These are phyloP conservation scores for Pheosia tremula DNA, from an alignment of 2,888 invertebrate genomes.

Conservation along the genomic window DNA sequence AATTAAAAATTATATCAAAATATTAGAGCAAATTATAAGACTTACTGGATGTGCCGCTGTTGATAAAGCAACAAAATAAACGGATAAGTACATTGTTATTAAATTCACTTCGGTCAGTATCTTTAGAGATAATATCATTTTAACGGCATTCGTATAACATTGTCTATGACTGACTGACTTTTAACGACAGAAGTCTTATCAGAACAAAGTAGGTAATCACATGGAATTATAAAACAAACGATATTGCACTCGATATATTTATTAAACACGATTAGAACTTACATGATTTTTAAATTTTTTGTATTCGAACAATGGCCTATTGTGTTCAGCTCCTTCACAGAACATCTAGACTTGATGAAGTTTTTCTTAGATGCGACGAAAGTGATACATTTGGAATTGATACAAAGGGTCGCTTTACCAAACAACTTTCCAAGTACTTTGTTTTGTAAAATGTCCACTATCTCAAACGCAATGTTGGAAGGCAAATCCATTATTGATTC, in stretches of 20 bases:
- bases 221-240: slow-evolving; percentile 41
- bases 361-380: slow-evolving; percentile 65
- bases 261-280: slow-evolving; percentile 51
- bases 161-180: slow-evolving; percentile 3
- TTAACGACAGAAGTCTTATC: slow-evolving; percentile 32
- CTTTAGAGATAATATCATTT: slow-evolving; percentile 15
- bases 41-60: slow-evolving; percentile 9
- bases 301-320: slow-evolving; percentile 65
- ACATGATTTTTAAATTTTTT: slow-evolving; percentile 58
- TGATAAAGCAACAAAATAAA: slow-evolving; percentile 7
- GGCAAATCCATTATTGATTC: slow-evolving; percentile 75
- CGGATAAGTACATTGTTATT: background rate
- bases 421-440: slow-evolving; percentile 71
- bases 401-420: slow-evolving; percentile 74
- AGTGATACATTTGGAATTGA: slow-evolving; percentile 67
- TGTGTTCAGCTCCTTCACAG: slow-evolving; percentile 57
- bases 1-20: background rate
- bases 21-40: background rate
- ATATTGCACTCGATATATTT: slow-evolving; percentile 49
- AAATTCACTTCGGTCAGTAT: slow-evolving; percentile 10
- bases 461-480: slow-evolving; percentile 69
- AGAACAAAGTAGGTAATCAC: slow-evolving; percentile 23
- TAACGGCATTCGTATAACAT: slow-evolving; percentile 11
- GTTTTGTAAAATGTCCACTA: slow-evolving; percentile 73
- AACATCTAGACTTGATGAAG: slow-evolving; percentile 67